Percentiles rank a stretch among this genome's conserved stretches.
These are phyloP conservation scores for Aphidius colemani DNA, from an alignment of 2,888 invertebrate genomes.

Conservation along the genomic window DNA sequence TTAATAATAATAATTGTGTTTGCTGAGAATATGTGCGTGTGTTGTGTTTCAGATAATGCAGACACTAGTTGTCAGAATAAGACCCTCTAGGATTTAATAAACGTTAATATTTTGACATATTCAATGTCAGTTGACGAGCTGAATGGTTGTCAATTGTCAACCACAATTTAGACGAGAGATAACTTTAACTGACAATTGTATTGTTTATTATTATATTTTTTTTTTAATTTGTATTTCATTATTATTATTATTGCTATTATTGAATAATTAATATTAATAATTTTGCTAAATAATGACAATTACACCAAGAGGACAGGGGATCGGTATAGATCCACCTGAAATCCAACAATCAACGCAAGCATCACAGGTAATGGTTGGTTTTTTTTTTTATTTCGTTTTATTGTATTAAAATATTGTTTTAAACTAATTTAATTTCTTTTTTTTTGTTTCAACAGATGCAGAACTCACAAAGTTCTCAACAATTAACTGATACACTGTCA, in stretches of 20 bases:
- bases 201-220: conserved; percentile 8
- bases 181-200: conserved; percentile 38
- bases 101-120: conserved; percentile 39
- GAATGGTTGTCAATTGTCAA: conserved; percentile 54
- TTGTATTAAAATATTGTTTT: neutral
- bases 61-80: conserved; percentile 53
- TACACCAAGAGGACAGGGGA: conserved; percentile 68
- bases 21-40: neutral
- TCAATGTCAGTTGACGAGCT: conserved; percentile 58
- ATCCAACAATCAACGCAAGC: conserved; percentile 58
- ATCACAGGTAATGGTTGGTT: conserved; percentile 20
- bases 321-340: conserved; percentile 66
- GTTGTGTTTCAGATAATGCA: conserved; percentile 59
- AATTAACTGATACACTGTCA: conserved; percentile 55
- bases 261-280: conserved; percentile 16
- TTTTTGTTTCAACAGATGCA: conserved; percentile 45
- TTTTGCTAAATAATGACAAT: conserved; percentile 64
- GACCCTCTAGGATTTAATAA: conserved; percentile 54
- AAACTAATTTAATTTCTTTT: neutral
- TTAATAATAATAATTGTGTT: neutral
- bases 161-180: conserved; percentile 48
- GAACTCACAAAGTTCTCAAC: conserved; percentile 55
- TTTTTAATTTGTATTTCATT: neutral
- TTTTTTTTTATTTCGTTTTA: too few relatives aligned
- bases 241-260: conserved; percentile 29